Evolutionary conservation across 2,113 vertebrate species (phyloP).

Genomic region (Argyrosomus japonicus): DNA sequence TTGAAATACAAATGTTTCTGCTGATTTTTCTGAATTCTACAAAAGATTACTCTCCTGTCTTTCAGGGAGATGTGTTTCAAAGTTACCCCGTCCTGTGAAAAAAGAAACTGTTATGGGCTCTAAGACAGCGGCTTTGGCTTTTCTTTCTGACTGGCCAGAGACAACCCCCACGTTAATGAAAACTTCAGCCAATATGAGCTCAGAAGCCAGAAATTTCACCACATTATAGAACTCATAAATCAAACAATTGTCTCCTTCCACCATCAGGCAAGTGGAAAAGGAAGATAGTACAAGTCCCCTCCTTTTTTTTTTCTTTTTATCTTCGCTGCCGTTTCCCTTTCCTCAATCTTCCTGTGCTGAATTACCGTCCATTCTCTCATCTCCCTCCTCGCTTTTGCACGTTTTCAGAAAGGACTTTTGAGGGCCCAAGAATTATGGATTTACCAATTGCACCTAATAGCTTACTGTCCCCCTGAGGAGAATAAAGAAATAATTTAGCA

Average conservation of each 20-base stretch:
- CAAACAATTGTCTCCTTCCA: conserved; percentile 51
- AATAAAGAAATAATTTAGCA: conserved; percentile 71
- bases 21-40: background rate
- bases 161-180: conserved; percentile 56
- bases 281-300: conserved; percentile 26
- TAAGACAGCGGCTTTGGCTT: background rate
- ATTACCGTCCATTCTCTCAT: conserved; percentile 24
- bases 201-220: conserved; percentile 44
- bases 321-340: conserved; percentile 25
- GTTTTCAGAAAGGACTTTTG: conserved; percentile 43
- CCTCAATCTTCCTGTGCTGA: conserved; percentile 33
- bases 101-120: background rate
- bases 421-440: conserved; percentile 62
- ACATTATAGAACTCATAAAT: conserved; percentile 68
- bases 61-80: conserved; percentile 27
- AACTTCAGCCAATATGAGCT: conserved; percentile 38
- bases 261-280: conserved; percentile 45
- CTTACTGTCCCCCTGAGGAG: conserved; percentile 62
- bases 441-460: conserved; percentile 68
- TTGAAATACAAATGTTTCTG: background rate
- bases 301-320: conserved; percentile 22
- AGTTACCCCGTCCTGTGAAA: background rate
- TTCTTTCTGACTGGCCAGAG: conserved; percentile 27
- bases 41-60: background rate
- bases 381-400: conserved; percentile 5